Conservation (phyloP, 2,888 invertebrate genomes). For the Scrobipalpa atriplicella region DNA sequence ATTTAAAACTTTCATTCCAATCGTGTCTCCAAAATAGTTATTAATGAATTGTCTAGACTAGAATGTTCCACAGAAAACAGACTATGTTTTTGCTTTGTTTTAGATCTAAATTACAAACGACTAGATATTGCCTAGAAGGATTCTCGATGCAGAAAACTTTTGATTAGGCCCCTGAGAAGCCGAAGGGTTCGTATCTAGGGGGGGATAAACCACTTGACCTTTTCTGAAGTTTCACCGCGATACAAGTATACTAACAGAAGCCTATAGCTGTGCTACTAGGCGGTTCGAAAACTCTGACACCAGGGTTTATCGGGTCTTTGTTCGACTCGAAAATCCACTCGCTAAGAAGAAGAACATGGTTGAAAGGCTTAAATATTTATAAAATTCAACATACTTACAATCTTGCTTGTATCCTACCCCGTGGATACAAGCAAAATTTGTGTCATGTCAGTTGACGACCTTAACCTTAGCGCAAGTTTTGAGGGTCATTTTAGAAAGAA, state of each 20-base stretch:
- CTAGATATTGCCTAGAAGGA: not conserved
- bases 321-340: no score
- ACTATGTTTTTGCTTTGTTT: not conserved
- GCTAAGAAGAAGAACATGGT: not conserved
- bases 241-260: not conserved
- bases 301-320: no score
- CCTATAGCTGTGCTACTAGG: no score
- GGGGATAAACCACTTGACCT: not conserved
- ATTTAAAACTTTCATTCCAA: not conserved
- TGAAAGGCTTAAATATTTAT: no score
- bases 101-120: not conserved
- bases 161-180: not conserved
- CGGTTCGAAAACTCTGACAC: no score
- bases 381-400: no score
- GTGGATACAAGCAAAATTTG: no score
- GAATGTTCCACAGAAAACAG: not conserved
- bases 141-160: not conserved
- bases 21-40: not conserved
- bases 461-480: no score
- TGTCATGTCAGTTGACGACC: no score
- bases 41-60: not conserved
- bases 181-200: not conserved
- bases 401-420: no score
- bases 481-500: no score
- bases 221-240: not conserved